phyloP scores from a whole-genome alignment of 2,888 invertebrate species.

The Graphium colonna region DNA sequence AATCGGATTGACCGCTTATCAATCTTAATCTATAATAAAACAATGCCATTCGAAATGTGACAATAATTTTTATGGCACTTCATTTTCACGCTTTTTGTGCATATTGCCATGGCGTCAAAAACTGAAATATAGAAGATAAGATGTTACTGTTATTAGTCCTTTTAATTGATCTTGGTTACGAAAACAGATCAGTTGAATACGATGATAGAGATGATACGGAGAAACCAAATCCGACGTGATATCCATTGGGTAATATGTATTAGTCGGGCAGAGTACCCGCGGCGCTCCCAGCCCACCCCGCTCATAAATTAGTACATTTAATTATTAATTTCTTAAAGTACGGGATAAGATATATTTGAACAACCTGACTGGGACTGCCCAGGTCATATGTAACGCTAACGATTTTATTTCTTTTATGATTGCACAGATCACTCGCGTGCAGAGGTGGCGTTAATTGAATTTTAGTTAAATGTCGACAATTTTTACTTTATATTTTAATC shows the following conservation, averaged over 20 bases:
- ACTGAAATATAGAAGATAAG: too few relatives aligned
- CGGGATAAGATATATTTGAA: constrained; percentile 71
- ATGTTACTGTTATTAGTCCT: too few relatives aligned
- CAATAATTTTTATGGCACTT: too few relatives aligned
- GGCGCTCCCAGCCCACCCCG: constrained; percentile 36
- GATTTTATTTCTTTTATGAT: constrained; percentile 73
- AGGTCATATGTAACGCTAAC: constrained; percentile 71
- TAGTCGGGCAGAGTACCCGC: constrained; percentile 36
- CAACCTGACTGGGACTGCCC: constrained; percentile 65
- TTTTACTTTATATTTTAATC: too few relatives aligned
- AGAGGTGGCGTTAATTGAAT: constrained; percentile 6
- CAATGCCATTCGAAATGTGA: too few relatives aligned
- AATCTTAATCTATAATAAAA: too few relatives aligned
- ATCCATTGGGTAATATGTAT: constrained; percentile 64
- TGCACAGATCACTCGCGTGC: constrained; percentile 42
- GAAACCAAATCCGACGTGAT: constrained; percentile 56
- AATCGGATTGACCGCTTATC: too few relatives aligned
- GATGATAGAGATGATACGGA: constrained; percentile 37
- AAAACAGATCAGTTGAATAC: background rate
- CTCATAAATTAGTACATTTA: constrained; percentile 73
- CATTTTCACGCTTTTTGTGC: too few relatives aligned
- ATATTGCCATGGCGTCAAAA: too few relatives aligned
- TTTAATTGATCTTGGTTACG: too few relatives aligned
- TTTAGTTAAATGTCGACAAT: too few relatives aligned
- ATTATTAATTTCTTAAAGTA: constrained; percentile 75